Conservation (phyloP, 1,140 invertebrate species). For the Leptestheria dahalacensis region DNA sequence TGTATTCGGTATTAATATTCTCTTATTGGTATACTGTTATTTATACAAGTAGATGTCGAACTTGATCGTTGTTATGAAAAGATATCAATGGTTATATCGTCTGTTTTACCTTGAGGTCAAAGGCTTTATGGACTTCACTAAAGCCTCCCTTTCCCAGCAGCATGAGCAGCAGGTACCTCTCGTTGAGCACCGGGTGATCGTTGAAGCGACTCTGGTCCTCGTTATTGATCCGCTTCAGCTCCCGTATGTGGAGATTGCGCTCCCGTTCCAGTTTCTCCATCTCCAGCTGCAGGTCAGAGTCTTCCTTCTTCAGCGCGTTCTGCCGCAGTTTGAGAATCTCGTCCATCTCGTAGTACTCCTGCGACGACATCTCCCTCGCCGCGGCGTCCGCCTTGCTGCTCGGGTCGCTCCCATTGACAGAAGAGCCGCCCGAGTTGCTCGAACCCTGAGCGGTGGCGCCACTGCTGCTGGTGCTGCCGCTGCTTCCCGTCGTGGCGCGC, state of each 20-base stretch:
- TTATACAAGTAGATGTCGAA: no score
- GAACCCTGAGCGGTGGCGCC: conserved; percentile 18
- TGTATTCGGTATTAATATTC: no score
- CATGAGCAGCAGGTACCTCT: conserved; percentile 88
- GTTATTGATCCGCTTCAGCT: conserved; percentile 97
- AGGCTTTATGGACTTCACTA: conserved; percentile 97
- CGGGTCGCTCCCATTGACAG: conserved; percentile 51
- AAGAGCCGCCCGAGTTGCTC: conserved; percentile 19
- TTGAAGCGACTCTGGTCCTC: conserved; percentile 83
- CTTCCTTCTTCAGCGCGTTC: conserved; percentile 95
- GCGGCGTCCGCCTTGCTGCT: conserved; percentile 30
- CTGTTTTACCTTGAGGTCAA: conserved; percentile 58
- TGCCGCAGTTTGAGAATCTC: conserved; percentile 87
- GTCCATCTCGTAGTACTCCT: conserved; percentile 87
- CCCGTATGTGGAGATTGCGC: conserved; percentile 94
- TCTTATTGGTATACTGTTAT: no score
- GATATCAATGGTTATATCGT: no score
- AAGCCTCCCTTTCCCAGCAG: conserved; percentile 97
- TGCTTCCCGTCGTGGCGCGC: conserved; percentile 34
- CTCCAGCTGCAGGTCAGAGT: conserved; percentile 91
- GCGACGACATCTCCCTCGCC: conserved; percentile 58
- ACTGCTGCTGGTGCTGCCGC: conserved; percentile 1
- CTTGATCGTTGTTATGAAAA: no score
- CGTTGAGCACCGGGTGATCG: conserved; percentile 75
- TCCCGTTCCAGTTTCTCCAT: conserved; percentile 98